Base-by-base conservation (phyloP, 2,797 vertebrate species). In the Premnoplex brunnescens region DNA sequence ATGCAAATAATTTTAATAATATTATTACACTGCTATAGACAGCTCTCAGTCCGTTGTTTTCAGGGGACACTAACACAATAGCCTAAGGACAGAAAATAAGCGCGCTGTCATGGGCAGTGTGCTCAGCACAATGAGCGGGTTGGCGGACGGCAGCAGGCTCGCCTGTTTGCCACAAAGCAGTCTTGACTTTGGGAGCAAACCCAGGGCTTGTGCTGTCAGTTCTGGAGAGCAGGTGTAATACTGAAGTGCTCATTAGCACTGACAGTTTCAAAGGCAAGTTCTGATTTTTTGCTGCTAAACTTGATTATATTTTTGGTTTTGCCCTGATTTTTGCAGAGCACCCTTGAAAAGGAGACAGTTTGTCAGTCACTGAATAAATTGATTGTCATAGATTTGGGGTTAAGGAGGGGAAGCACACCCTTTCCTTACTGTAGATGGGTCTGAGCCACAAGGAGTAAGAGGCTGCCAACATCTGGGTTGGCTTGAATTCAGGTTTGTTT, bases 41-140 rank as follows among this genome's bases (percentile, higher is more conserved):
- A 3, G 77, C 84, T 93, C 73, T 82, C 71, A 44, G 83, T 37
- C 80, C 1, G 36, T 92, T 89, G 93, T 93, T 91, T 94, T 85
- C 85, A 89, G 85, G 95, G 78, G 89, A 60, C 67, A 39, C 80
- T 94, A 73, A 85, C 76, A 94, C 83, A 94, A 93, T 83, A 95
- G 96, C 95, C 96, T 85, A 93, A 93, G 95, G 95, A 88, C 85
- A 93, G 91, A 96, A 88, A 74, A 82, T 64, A 75, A 94, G 71
- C 71, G 67, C 91, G 93, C 95, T 95, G 71, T 66, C 80, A 85
- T 44, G 89, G 94, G 85, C 96, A 93, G 60, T 76, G 71, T 87
- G 84, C 90, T 93, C 41, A 11, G 59, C 94, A 97, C 93, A 95
- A 90, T 82, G 89, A 92, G 88, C 87, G 8, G 75, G 64, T 90